Base-by-base conservation (phyloP, 2,113 vertebrate species). In the Hylia prasina region DNA sequence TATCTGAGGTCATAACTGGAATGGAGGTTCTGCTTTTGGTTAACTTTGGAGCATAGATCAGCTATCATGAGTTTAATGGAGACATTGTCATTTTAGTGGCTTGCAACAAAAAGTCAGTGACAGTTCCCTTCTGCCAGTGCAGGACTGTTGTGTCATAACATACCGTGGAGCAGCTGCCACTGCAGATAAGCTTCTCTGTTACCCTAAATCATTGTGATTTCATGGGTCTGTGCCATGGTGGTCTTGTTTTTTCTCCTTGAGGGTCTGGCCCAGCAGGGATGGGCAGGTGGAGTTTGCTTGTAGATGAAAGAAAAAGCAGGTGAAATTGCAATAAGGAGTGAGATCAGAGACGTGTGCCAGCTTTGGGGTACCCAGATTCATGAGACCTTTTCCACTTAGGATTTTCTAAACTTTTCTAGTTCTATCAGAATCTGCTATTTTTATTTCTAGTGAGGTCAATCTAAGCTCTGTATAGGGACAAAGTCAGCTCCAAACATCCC, bases 1-100 rank as follows among this genome's bases (percentile, higher is more conserved):
- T 79, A 94, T 97, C 97, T 97, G 97, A 96, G 96, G 96, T 97
- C 96, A 96, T 96, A 95, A 96, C 69, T 87, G 66, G 70, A 95
- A 88, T 58, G 66, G 84, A 89, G 16, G 90, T 92, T 96, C 92
- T 97, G 92, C 86, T 97, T 97, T 97, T 83, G 91, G 87, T 96
- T 96, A 96, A 69, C 70, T 94, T 78, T 71, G 85, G 80, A 87
- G 66, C 80, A 23, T 54, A 73, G 87, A 89, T 94, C 91, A 95
- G 64, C 63, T 87, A 71, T 82, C 79, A 18, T 76, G 86, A 90
- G 31, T 80, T 96, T 92, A 96, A 92, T 84, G 77, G 91, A 96
- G 96, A 89, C 0, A 3, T 71, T 96, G 91, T 93, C 90, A 76
- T 94, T 96, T 94, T 80, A 87, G 83, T n/a, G 24, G 63, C 72